Base-by-base conservation (phyloP, 2,113 vertebrate species). In the Protobothrops mucrosquamatus region DNA sequence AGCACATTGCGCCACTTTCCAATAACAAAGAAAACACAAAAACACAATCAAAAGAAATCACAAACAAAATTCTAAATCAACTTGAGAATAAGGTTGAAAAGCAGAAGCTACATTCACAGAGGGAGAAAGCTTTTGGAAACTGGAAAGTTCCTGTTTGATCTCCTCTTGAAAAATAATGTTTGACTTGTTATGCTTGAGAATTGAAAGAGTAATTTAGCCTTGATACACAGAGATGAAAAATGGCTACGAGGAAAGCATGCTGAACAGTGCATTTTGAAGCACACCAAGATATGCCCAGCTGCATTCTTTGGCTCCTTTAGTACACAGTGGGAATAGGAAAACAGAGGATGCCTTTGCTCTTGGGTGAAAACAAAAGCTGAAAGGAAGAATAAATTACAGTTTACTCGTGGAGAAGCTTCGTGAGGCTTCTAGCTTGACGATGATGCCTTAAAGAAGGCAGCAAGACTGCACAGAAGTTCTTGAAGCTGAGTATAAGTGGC, bases 401-500 rank as follows among this genome's bases (percentile, higher is more conserved):
- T 89, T 56, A 87, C 87, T 39, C 74, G 18, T 85, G 48, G 34
- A 85, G 54, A 85, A 55, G 54, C 54, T 74, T 26, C 54, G 26
- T 10, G 20, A 85, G 20, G 87, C 29, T 57, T 24, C 64, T 22
- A 2, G 69, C 61, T 24, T 69, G 39, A 64, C 88, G 95, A 92
- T 94, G 95, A 96, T 96, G 52, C 23, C 92, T 95, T 89, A 91
- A 88, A 95, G 91, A 93, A 94, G 89, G 94, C 96, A 95, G 93
- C 91, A 8, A 90, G 90, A 93, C 92, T 85, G 64, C 81, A 7
- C 81, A 89, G 87, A 85, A 92, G 48, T 91, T 94, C 92, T 93
- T 96, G 95, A 91, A 93, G 89, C 87, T 88, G 90, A 93, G 24
- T 91, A 39, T 18, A 94, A 95, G 95, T 91, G 92, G 92, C 93